These are phyloP conservation scores for Drosophila demipolita DNA, from an alignment of 2,888 invertebrate genomes.

Conservation along the genomic window DNA sequence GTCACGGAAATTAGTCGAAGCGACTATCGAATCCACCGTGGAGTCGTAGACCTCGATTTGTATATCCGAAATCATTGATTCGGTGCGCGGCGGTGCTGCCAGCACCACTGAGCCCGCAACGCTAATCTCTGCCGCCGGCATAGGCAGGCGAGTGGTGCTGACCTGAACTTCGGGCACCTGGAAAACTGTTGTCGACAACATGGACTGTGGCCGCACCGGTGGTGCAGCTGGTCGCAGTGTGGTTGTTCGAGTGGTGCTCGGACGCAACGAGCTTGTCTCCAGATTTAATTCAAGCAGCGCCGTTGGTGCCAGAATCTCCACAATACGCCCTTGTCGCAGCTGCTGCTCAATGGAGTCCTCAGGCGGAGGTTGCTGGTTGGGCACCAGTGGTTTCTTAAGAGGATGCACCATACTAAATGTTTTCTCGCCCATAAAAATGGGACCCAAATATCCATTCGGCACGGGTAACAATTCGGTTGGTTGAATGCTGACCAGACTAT, in stretches of 20 bases:
- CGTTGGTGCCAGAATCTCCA: slow-evolving; percentile 81
- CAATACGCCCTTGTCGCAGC: slow-evolving; percentile 74
- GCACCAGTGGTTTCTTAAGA: slow-evolving; percentile 45
- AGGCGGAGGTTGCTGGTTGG: slow-evolving; percentile 22
- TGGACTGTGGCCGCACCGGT: slow-evolving; percentile 26
- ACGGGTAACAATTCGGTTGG: slow-evolving; percentile 54
- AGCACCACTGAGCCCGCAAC: slow-evolving; percentile 22
- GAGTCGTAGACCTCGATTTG: slow-evolving; percentile 84
- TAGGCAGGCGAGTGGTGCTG: slow-evolving; percentile 65
- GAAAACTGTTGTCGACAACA: slow-evolving; percentile 79
- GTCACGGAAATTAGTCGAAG: slow-evolving; percentile 83
- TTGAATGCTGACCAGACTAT: slow-evolving; percentile 12
- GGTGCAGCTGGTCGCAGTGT: slow-evolving; percentile 10
- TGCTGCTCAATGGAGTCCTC: slow-evolving; percentile 70
- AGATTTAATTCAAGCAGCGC: slow-evolving; percentile 56
- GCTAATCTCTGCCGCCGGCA: slow-evolving; percentile 35
- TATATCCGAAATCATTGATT: slow-evolving; percentile 83
- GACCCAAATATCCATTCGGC: slow-evolving; percentile 82
- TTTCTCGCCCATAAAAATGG: slow-evolving; percentile 83
- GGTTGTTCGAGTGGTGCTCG: slow-evolving; percentile 24
- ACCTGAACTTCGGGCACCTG: slow-evolving; percentile 69
- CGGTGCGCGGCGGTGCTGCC: slow-evolving; percentile 65
- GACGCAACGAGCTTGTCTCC: slow-evolving; percentile 24
- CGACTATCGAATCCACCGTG: slow-evolving; percentile 83
- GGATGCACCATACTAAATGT: slow-evolving; percentile 77